These are phyloP conservation scores for Drosophila buzzatii DNA, from an alignment of 2,888 invertebrate species.

Conservation along the genomic window DNA sequence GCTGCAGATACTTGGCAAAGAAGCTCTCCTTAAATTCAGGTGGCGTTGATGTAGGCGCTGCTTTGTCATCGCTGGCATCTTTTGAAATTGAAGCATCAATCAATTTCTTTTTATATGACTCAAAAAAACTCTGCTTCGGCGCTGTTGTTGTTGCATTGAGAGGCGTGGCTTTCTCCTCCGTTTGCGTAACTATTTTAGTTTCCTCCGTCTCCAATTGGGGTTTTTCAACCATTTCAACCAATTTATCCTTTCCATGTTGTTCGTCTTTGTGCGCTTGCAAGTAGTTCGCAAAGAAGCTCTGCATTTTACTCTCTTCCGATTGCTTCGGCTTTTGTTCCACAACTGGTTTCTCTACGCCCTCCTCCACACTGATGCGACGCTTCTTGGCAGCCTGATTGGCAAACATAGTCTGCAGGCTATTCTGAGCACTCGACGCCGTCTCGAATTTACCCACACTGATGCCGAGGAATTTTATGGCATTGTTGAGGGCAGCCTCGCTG, in stretches of 20 bases:
- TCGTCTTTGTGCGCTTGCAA: conserved; percentile 44
- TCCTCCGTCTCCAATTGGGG: not conserved
- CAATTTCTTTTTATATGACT: conserved; percentile 53
- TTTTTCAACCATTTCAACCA: not conserved
- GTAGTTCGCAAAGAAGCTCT: conserved; percentile 70
- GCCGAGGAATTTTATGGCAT: conserved; percentile 90
- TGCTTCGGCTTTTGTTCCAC: conserved; percentile 46
- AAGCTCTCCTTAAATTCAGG: conserved; percentile 64
- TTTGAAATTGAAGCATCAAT: conserved; percentile 27
- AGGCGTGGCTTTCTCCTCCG: not conserved
- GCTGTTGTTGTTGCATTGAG: not conserved
- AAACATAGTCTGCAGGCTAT: conserved; percentile 88
- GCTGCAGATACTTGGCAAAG: conserved; percentile 67
- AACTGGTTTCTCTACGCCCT: conserved; percentile 22
- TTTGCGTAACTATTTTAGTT: not conserved
- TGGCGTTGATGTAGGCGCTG: conserved; percentile 35
- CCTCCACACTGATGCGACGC: conserved; percentile 63
- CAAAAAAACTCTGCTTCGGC: conserved; percentile 40
- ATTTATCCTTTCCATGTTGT: not conserved
- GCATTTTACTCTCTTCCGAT: conserved; percentile 57
- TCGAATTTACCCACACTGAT: conserved; percentile 93
- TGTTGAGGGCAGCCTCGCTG: conserved; percentile 82
- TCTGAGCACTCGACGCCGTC: conserved; percentile 86
- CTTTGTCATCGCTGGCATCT: conserved; percentile 6
- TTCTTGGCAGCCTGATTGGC: conserved; percentile 83